phyloP scores from a whole-genome alignment of 2,797 vertebrate species.

The Rhincodon typus region DNA sequence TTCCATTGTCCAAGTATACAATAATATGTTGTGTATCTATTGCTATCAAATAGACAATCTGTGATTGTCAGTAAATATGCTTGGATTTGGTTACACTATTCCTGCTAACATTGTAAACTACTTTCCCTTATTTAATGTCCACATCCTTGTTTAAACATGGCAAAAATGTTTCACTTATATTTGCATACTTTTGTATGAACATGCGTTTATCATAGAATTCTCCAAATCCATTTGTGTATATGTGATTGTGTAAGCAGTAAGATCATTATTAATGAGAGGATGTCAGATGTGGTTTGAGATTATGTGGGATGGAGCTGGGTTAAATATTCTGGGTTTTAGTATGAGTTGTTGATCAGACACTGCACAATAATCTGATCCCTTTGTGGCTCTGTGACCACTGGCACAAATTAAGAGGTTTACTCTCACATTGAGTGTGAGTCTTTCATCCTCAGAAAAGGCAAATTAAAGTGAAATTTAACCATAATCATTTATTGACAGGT shows the following conservation, averaged over 20 bases:
- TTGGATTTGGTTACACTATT: not conserved
- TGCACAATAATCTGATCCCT: not conserved
- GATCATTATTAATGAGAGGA: not conserved
- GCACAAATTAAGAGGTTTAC: not conserved
- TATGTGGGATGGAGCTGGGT: not conserved
- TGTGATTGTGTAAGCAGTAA: not conserved
- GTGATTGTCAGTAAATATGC: not conserved
- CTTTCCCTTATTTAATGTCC: not conserved
- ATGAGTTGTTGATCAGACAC: not conserved
- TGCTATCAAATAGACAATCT: not conserved
- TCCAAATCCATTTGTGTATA: not conserved
- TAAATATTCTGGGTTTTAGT: not conserved
- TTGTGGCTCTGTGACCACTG: not conserved
- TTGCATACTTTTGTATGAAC: not conserved
- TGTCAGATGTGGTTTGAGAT: not conserved
- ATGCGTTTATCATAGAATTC: not conserved
- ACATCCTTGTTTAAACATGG: not conserved
- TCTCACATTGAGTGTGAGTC: not conserved
- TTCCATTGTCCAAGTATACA: not conserved
- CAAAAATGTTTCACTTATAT: not conserved
- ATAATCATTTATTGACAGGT: not conserved
- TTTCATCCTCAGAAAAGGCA: not conserved
- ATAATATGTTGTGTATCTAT: not conserved
- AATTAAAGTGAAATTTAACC: not conserved
- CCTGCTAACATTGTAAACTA: not conserved